phyloP scores from a whole-genome alignment of 2,113 vertebrate species.

The Atrichornis clamosus region DNA sequence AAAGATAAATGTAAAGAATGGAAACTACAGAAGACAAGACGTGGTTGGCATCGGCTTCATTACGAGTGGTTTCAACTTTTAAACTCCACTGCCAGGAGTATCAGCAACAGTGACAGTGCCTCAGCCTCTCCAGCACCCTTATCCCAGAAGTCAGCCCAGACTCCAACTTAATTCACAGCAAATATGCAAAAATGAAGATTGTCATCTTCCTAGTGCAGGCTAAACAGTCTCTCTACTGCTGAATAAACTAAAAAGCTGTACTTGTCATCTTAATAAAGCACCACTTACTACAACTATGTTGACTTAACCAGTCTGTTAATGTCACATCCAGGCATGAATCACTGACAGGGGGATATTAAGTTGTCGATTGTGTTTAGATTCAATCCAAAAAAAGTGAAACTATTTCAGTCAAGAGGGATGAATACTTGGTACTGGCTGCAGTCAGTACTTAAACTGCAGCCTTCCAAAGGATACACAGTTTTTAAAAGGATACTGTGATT shows the following conservation, averaged over 20 bases:
- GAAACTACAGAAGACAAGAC: slow-evolving; percentile 44
- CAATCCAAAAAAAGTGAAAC: not conserved
- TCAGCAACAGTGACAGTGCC: not conserved
- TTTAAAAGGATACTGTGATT: not conserved
- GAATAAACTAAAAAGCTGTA: slow-evolving; percentile 23
- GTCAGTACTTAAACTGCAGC: not conserved
- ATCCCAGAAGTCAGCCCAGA: not conserved
- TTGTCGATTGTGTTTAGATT: slow-evolving; percentile 12
- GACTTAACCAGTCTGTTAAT: slow-evolving; percentile 49
- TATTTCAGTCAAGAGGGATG: slow-evolving; percentile 23
- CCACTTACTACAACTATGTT: slow-evolving; percentile 10
- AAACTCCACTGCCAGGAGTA: not conserved
- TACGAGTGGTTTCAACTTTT: not conserved
- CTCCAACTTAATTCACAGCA: not conserved
- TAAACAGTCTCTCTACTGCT: not conserved
- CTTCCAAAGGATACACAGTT: not conserved
- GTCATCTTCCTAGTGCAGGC: not conserved
- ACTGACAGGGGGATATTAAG: slow-evolving; percentile 24
- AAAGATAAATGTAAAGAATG: slow-evolving; percentile 45
- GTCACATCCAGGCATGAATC: slow-evolving; percentile 38
- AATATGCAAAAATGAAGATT: not conserved
- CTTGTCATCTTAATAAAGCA: slow-evolving; percentile 32
- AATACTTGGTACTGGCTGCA: not conserved
- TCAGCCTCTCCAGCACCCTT: not conserved
- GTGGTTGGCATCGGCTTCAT: not conserved